These are phyloP conservation scores for Protodeltote pygarga DNA, from an alignment of 2,888 invertebrate genomes.

Conservation along the genomic window DNA sequence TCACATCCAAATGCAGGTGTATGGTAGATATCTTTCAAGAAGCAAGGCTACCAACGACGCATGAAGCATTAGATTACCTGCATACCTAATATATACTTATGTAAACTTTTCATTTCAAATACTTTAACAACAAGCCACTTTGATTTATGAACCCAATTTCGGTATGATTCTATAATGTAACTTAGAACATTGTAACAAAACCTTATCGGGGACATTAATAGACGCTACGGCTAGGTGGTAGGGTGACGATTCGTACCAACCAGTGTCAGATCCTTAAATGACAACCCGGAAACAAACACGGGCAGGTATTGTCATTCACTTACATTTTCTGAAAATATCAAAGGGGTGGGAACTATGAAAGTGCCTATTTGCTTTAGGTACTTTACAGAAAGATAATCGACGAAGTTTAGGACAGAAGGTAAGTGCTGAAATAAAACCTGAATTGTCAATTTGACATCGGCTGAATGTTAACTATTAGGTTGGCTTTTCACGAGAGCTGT, in stretches of 20 bases:
- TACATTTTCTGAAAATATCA: slow-evolving; percentile 13
- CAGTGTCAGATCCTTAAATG: slow-evolving; percentile 53
- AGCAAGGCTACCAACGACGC: slow-evolving; percentile 62
- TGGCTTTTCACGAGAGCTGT: no score
- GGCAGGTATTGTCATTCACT: slow-evolving; percentile 16
- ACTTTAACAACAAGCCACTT: no score
- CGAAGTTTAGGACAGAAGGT: no score
- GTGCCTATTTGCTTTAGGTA: no score
- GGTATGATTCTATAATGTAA: no score
- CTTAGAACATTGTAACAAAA: slow-evolving; percentile 34
- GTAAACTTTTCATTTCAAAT: no score
- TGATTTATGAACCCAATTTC: no score
- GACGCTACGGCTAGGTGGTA: slow-evolving; percentile 35
- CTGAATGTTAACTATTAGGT: no score
- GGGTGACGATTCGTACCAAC: slow-evolving; percentile 60
- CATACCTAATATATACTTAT: no score
- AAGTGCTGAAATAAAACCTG: no score
- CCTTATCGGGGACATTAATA: slow-evolving; percentile 47
- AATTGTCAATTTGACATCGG: no score
- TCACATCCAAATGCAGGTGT: slow-evolving; percentile 11
- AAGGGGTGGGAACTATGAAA: not conserved
- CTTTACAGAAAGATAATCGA: no score
- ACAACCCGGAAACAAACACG: slow-evolving; percentile 30
- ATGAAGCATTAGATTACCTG: slow-evolving; percentile 65
- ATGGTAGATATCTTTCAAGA: slow-evolving; percentile 25